These are phyloP conservation scores for Acipenser transmontanus DNA, from an alignment of 2,797 vertebrate genomes.

Conservation along the genomic window DNA sequence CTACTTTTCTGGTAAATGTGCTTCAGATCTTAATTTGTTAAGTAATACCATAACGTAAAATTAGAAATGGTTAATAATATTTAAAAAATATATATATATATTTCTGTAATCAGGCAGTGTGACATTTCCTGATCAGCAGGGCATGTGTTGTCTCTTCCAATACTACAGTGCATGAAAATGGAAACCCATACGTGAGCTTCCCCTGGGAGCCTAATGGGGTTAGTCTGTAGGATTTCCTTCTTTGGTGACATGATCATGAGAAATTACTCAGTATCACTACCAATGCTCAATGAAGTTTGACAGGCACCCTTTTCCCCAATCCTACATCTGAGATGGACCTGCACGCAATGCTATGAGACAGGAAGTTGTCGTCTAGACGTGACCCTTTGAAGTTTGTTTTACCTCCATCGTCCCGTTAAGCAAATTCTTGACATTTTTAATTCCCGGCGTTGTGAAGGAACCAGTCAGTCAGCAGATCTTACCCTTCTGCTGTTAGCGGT, in stretches of 20 bases:
- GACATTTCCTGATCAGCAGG: constrained; percentile 8
- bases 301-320: constrained; percentile 44
- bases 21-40: no score
- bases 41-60: no score
- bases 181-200: constrained; percentile 32
- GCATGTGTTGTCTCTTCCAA: constrained; percentile 9
- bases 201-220: constrained; percentile 64
- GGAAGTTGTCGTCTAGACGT: constrained; percentile 59
- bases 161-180: constrained; percentile 2
- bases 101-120: no score
- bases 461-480: constrained; percentile 5
- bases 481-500: constrained; percentile 9
- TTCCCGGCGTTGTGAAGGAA: background rate
- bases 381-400: constrained; percentile 54
- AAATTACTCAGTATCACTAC: constrained; percentile 58
- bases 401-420: constrained; percentile 31
- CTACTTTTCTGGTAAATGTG: no score
- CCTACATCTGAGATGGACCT: constrained; percentile 28
- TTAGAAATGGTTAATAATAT: no score
- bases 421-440: constrained; percentile 16
- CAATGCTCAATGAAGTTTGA: constrained; percentile 58
- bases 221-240: constrained; percentile 75
- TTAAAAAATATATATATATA: no score
- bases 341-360: constrained; percentile 38
- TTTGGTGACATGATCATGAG: constrained; percentile 66